Conservation (phyloP, 1,140 invertebrate species). For the Zelostemma sp. region DNA sequence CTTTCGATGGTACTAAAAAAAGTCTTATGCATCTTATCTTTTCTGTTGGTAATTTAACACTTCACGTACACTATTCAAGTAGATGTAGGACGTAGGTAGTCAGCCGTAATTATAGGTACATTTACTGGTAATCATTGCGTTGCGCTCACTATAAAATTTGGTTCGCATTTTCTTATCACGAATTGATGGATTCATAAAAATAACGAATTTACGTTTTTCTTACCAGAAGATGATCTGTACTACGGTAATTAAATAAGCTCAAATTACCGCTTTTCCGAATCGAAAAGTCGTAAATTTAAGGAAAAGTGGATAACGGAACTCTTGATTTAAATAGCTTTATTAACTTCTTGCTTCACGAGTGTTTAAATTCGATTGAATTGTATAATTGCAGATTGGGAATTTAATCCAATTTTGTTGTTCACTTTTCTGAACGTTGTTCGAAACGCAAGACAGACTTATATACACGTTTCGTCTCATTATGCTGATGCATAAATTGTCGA, state of each 20-base stretch:
- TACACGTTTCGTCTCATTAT: not conserved
- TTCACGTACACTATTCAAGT: conserved; percentile 57
- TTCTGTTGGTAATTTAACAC: conserved; percentile 70
- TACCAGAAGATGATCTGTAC: conserved; percentile 31
- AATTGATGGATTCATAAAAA: not conserved
- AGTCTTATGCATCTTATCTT: conserved; percentile 70
- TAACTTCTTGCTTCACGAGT: no score
- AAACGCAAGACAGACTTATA: conserved; percentile 43
- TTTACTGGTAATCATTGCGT: conserved; percentile 15
- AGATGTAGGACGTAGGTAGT: conserved; percentile 48
- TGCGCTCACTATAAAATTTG: no score
- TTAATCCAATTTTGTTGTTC: conserved; percentile 19
- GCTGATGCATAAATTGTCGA: not conserved
- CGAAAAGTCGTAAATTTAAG: conserved; percentile 23
- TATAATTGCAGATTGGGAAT: no score
- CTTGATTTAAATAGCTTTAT: not conserved
- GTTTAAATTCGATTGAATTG: no score
- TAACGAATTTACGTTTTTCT: no score
- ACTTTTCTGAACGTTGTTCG: conserved; percentile 42
- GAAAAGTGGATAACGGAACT: conserved; percentile 15
- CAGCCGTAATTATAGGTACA: conserved; percentile 22
- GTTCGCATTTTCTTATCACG: no score
- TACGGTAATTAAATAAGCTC: conserved; percentile 35
- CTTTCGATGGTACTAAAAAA: conserved; percentile 88
- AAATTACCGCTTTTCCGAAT: conserved; percentile 25